Conservation (phyloP, 2,888 invertebrate species). For the Drosophila borborema region DNA sequence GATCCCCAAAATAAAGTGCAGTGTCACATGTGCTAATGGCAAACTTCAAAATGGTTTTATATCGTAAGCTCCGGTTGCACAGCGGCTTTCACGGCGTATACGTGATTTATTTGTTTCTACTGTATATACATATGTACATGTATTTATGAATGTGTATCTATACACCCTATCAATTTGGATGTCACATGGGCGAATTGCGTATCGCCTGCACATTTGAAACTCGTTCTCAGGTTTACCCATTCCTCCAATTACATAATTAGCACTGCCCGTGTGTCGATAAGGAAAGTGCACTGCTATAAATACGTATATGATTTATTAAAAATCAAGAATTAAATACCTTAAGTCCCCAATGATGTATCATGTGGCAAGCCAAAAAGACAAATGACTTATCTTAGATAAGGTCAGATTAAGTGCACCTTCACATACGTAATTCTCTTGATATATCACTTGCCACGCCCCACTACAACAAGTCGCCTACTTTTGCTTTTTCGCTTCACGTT, state of each 20-base stretch:
- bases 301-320: conserved; percentile 35
- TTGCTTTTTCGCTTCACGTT: conserved; percentile 50
- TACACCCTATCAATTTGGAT: conserved; percentile 26
- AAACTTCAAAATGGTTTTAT: background rate
- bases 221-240: background rate
- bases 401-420: conserved; percentile 28
- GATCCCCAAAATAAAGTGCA: background rate
- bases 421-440: conserved; percentile 34
- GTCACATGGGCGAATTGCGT: conserved; percentile 59
- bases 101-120: conserved; percentile 16
- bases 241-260: conserved; percentile 30
- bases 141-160: background rate
- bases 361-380: conserved; percentile 44
- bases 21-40: conserved; percentile 2
- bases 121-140: background rate
- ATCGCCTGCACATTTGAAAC: conserved; percentile 10
- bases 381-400: conserved; percentile 35
- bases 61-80: background rate
- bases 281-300: conserved; percentile 51
- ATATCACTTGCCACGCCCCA: background rate
- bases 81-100: conserved; percentile 1
- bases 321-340: conserved; percentile 29
- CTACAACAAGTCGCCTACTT: background rate
- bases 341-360: conserved; percentile 62
- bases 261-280: conserved; percentile 31